A percentile compares a stretch with the other conserved stretches of the same genome.
Conservation (phyloP, 2,888 invertebrate genomes). For the Metellina segmentata region DNA sequence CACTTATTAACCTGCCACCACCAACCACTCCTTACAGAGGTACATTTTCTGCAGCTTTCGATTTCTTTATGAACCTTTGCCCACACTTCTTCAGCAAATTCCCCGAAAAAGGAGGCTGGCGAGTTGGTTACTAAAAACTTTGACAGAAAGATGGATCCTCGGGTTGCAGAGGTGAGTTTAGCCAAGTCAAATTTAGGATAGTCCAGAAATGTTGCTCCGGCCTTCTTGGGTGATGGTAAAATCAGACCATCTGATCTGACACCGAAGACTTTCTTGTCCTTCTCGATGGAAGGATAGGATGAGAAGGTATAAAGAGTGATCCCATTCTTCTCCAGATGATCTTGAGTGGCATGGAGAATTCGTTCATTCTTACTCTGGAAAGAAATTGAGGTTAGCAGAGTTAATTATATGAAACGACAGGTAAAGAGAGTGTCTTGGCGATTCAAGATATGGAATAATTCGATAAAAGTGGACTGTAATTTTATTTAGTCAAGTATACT, state of each 20-base stretch:
- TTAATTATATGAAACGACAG: no score
- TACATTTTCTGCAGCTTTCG: conserved; percentile 47
- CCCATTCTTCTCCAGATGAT: conserved; percentile 47
- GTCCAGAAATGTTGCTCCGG: conserved; percentile 45
- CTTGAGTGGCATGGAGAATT: not conserved
- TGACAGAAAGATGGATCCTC: conserved; percentile 64
- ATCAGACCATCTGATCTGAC: conserved; percentile 70
- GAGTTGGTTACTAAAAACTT: conserved; percentile 47
- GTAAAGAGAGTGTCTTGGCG: no score
- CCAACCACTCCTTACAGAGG: conserved; percentile 14
- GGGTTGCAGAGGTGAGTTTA: conserved; percentile 63
- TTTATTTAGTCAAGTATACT: no score
- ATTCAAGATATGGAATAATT: no score
- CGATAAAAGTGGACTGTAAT: no score
- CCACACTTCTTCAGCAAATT: conserved; percentile 61
- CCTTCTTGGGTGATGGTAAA: conserved; percentile 58
- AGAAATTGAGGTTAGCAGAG: not conserved
- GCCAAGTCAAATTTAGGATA: conserved; percentile 65
- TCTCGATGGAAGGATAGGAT: conserved; percentile 58
- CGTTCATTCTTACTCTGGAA: conserved; percentile 46
- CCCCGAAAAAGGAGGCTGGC: conserved; percentile 43
- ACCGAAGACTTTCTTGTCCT: conserved; percentile 69
- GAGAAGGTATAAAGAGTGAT: conserved; percentile 65
- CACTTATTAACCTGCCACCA: conserved; percentile 55
- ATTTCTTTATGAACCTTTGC: conserved; percentile 65